Conservation (phyloP, 2,888 invertebrate genomes). For the Ceratothoa steindachneri region DNA sequence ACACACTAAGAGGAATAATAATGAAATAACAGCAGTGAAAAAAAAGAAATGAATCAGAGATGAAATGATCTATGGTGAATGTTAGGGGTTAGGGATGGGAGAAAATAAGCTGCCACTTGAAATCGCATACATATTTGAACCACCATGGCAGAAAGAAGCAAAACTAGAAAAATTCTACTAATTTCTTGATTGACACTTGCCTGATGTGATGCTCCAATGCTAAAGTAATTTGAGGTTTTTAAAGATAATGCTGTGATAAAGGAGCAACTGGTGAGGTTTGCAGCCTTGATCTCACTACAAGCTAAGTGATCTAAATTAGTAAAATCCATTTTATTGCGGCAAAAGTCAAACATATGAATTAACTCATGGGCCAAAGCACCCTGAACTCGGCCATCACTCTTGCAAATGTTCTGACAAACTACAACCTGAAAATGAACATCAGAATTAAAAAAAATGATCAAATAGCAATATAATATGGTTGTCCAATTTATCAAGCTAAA, state of each 20-base stretch:
- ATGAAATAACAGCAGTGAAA: too few relatives aligned
- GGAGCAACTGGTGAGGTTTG: conserved; percentile 88
- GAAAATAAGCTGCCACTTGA: too few relatives aligned
- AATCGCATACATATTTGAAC: too few relatives aligned
- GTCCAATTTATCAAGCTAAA: too few relatives aligned
- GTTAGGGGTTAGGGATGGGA: too few relatives aligned
- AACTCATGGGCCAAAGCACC: conserved; percentile 85
- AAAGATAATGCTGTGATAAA: conserved; percentile 73
- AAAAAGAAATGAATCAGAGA: too few relatives aligned
- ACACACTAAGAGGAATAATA: too few relatives aligned
- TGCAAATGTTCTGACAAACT: conserved; percentile 81
- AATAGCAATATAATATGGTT: too few relatives aligned
- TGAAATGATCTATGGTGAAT: too few relatives aligned
- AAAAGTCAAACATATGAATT: conserved; percentile 94
- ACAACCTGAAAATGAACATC: conserved; percentile 64
- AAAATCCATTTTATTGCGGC: conserved; percentile 76
- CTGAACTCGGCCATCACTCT: conserved; percentile 65
- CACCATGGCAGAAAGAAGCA: too few relatives aligned
- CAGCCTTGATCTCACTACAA: conserved; percentile 91
- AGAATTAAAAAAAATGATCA: neutral
- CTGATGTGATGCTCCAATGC: conserved; percentile 71
- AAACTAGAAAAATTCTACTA: too few relatives aligned
- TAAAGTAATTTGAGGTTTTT: conserved; percentile 69
- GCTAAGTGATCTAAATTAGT: conserved; percentile 86
- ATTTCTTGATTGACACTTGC: neutral